Conservation (phyloP, 1,140 invertebrate genomes). For the Reticulitermes speratus region DNA sequence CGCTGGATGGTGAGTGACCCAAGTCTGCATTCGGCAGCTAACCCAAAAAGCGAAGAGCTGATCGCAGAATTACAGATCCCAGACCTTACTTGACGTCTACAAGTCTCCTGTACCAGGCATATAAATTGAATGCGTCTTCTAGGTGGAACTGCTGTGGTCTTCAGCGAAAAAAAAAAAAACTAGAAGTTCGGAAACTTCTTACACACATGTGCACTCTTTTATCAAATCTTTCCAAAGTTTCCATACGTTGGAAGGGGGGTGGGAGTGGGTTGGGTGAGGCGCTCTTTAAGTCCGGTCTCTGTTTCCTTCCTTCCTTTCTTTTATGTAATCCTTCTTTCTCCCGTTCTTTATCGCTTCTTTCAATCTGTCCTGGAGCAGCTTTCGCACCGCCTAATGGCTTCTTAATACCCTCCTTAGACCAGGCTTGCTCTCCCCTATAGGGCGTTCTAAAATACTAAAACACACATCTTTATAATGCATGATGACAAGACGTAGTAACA, state of each 20-base stretch:
- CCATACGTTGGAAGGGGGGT: neutral
- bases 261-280: no score
- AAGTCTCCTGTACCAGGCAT: no score
- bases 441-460: neutral
- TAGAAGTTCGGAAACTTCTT: neutral
- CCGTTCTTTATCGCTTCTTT: constrained; percentile 3
- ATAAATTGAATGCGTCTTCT: no score
- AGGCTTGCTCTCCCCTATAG: neutral
- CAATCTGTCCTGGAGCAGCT: constrained; percentile 10
- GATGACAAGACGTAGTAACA: no score
- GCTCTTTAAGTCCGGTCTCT: no score
- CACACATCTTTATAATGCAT: neutral
- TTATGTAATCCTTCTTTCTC: constrained; percentile 19
- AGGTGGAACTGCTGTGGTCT: no score
- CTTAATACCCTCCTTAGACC: neutral
- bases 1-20: no score
- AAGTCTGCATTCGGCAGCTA: no score
- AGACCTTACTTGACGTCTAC: no score
- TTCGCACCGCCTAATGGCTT: constrained; percentile 1
- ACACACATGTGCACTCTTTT: constrained; percentile 4
- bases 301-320: constrained; percentile 15
- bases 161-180: no score
- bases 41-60: no score
- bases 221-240: neutral
- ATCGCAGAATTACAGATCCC: no score